Percentiles rank a stretch among this genome's conserved stretches.
phyloP scores from a whole-genome alignment of 1,140 invertebrate species.

The Harlomillsia oculata region DNA sequence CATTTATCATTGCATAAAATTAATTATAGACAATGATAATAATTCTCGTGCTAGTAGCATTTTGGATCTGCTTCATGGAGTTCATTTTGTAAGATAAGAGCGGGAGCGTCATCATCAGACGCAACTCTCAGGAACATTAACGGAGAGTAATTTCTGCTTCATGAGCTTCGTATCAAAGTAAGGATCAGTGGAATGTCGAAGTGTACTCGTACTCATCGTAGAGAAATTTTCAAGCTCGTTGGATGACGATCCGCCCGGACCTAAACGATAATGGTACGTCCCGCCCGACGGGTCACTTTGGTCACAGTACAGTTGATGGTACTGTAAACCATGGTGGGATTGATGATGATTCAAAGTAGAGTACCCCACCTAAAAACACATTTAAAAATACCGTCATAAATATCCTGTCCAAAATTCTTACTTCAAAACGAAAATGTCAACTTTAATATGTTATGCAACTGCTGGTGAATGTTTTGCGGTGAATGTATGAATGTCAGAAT shows the following conservation, averaged over 20 bases:
- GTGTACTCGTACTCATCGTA: conserved; percentile 12
- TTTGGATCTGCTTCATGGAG: too few species aligned
- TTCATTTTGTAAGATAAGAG: too few species aligned
- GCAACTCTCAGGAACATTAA: conserved; percentile 35
- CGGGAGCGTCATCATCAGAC: conserved; percentile 27
- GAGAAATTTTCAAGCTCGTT: conserved; percentile 33
- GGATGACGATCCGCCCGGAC: neutral
- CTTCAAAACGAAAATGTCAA: neutral
- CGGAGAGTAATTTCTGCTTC: conserved; percentile 34
- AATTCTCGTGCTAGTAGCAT: too few species aligned
- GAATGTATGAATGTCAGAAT: too few species aligned
- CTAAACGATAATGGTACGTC: conserved; percentile 2
- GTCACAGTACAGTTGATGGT: conserved; percentile 8
- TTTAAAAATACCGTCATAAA: too few species aligned
- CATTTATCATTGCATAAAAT: too few species aligned
- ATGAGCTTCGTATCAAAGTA: conserved; percentile 35
- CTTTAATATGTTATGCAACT: neutral
- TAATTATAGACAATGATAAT: too few species aligned
- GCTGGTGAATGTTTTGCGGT: too few species aligned
- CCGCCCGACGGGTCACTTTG: neutral
- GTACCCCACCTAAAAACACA: too few species aligned
- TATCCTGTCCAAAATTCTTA: too few species aligned
- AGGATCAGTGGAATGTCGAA: conserved; percentile 22
- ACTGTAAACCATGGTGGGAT: neutral
- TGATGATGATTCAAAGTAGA: conserved; percentile 3